Base-by-base conservation (phyloP, 2,888 invertebrate species). In the Lasioglossum calceatum region DNA sequence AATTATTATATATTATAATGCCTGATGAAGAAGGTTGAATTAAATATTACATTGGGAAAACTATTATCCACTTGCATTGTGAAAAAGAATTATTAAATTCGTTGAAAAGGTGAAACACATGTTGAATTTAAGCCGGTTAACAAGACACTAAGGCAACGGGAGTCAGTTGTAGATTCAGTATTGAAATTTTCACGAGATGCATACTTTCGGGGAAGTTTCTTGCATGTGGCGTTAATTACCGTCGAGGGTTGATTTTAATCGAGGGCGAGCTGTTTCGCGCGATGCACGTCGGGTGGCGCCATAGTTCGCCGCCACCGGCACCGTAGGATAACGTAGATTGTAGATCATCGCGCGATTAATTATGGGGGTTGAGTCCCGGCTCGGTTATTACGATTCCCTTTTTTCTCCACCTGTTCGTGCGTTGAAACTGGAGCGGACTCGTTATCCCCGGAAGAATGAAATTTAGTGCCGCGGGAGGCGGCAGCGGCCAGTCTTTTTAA, bases 291-390 rank as follows among this genome's bases (percentile, higher is more conserved):
- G 54, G 79, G 61, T 79, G 85, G 75, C 84, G 44, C 19, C 23
- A 14, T 39, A 23, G 10, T 12, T 7, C 39, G 39, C 70, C 23
- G 39, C 39, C n/a, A 10, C 44, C 78, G 50, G 14, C 54, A 70
- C 70, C 47, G 32, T 4, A 42, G n/a, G 78, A 32, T 58, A 79
- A 84, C 27, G 79, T n/a, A 83, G 84, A 75, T 79, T 23, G 79
- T n/a, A 83, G 84, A 75, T 79, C n/a, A 54, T 32, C 73, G 73
- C 47, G 42, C 23, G 83, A 74, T 79, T 72, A 79, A 84, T 79
- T 61, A 75, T 14, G 14, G 70, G 70, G 39, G 39, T 19, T n/a
- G n/a, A 71, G 79, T 79, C 61, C 42, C 58, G 50, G 75, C 71
- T 58, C 70, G 71, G 75, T 84, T 71, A 84, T 83, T 61, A 75